Conservation (phyloP, 2,888 invertebrate genomes). For the Barypeithes pellucidus region DNA sequence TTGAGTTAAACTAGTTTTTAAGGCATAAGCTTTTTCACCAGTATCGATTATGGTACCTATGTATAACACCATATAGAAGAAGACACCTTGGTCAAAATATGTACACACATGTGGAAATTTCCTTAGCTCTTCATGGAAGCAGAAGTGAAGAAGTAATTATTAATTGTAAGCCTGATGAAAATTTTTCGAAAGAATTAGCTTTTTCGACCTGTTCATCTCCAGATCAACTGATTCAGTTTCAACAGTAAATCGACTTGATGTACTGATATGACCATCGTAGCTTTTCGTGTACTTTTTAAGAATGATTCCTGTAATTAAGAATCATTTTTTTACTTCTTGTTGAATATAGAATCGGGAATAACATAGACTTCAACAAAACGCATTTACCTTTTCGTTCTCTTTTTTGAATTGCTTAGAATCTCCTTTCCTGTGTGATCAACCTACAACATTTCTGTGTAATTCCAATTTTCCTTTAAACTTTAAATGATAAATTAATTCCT, state of each 20-base stretch:
- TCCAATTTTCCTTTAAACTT: no score
- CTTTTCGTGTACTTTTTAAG: neutral
- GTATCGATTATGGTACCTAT: slow-evolving; percentile 13
- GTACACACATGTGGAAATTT: slow-evolving; percentile 6
- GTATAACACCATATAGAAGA: neutral
- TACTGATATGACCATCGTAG: neutral
- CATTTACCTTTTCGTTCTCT: neutral
- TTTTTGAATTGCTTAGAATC: neutral
- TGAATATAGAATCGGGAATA: no score
- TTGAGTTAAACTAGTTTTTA: slow-evolving; percentile 17
- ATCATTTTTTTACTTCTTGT: no score
- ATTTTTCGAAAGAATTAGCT: slow-evolving; percentile 10
- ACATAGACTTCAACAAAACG: no score
- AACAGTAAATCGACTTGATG: slow-evolving; percentile 17
- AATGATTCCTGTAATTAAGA: slow-evolving; percentile 2
- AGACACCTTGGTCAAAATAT: slow-evolving; percentile 10
- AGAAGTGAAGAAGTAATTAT: neutral
- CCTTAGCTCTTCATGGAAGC: neutral
- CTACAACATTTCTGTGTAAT: neutral
- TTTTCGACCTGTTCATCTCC: slow-evolving; percentile 17
- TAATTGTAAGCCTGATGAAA: neutral
- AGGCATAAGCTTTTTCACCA: slow-evolving; percentile 20
- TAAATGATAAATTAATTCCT: no score
- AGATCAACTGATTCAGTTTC: slow-evolving; percentile 23
- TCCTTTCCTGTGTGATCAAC: neutral